A percentile compares a stretch with the other conserved stretches of the same genome.
Evolutionary conservation across 2,113 vertebrate species (phyloP).

Genomic region (Microtus montanus): DNA sequence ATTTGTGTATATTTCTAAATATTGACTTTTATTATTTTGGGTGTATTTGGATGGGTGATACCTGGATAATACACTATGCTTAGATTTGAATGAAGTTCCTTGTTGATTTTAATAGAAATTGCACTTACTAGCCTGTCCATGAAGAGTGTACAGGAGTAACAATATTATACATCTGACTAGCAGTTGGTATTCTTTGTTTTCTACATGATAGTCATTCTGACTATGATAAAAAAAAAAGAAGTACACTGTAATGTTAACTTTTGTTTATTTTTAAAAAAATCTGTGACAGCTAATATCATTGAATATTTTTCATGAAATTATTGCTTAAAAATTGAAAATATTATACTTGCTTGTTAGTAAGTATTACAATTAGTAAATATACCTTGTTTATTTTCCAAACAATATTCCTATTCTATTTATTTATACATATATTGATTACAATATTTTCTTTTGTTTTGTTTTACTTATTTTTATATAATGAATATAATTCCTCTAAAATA

Average conservation of each 20-base stretch:
- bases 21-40: not conserved
- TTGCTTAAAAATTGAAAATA: not conserved
- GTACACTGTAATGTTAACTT: not conserved
- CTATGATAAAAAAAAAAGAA: not conserved
- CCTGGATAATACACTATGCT: not conserved
- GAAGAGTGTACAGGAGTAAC: too few species aligned
- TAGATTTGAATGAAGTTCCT: not conserved
- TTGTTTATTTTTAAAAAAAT: not conserved
- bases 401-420: not conserved
- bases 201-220: not conserved
- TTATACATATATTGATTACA: not conserved
- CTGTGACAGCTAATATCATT: not conserved
- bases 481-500: not conserved
- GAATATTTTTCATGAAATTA: not conserved
- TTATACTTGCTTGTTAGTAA: not conserved
- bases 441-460: not conserved
- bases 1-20: not conserved
- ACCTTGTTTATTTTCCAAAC: not conserved
- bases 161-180: not conserved
- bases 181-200: not conserved
- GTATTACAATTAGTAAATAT: not conserved
- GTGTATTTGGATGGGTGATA: too few species aligned
- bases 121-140: accelerated
- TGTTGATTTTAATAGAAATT: not conserved
- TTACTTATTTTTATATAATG: not conserved